phyloP scores from a whole-genome alignment of 2,888 invertebrate species.

The Reticulitermes lucifugus region DNA sequence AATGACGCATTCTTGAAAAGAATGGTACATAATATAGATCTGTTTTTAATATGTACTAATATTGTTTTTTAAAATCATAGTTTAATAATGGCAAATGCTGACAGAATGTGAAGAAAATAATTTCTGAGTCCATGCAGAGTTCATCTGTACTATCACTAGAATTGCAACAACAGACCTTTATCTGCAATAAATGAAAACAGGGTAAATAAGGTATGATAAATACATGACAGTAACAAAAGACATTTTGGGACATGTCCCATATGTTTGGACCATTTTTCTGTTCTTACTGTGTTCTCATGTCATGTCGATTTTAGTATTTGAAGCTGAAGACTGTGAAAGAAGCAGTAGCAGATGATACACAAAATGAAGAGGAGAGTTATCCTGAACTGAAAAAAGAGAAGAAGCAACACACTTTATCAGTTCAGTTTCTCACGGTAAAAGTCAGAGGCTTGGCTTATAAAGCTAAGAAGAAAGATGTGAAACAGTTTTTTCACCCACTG shows the following conservation, averaged over 20 bases:
- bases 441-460: conserved; percentile 82
- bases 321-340: conserved; percentile 57
- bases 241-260: too few species aligned
- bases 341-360: conserved; percentile 73
- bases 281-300: not conserved
- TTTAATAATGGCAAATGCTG: too few species aligned
- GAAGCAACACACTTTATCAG: conserved; percentile 57
- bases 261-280: too few species aligned
- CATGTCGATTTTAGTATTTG: conserved; percentile 70
- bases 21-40: too few species aligned
- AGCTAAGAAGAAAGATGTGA: conserved; percentile 85
- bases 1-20: too few species aligned
- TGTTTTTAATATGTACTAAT: too few species aligned
- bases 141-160: too few species aligned
- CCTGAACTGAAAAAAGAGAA: conserved; percentile 57
- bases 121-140: too few species aligned
- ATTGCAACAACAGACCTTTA: too few species aligned
- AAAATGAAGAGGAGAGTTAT: conserved; percentile 59
- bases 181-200: too few species aligned
- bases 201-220: conserved; percentile 48
- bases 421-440: conserved; percentile 74
- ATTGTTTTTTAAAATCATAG: too few species aligned
- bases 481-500: conserved; percentile 86
- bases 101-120: too few species aligned
- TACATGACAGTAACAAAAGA: not conserved